A percentile compares a stretch with the other conserved stretches of the same genome.
Conservation (phyloP, 2,888 invertebrate genomes). For the Oithona nana region DNA sequence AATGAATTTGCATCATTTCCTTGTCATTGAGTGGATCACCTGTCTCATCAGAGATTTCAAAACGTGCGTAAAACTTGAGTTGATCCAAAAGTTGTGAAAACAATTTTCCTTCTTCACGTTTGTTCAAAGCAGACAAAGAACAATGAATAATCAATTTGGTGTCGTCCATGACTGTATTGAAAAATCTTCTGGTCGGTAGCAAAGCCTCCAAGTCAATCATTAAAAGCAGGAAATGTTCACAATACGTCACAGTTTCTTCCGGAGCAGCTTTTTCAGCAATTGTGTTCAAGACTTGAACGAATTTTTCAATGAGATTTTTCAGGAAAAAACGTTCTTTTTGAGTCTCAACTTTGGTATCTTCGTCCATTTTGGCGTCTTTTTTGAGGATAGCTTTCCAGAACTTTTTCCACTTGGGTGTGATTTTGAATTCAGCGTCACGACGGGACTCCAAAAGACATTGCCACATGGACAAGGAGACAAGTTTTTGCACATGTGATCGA, state of each 20-base stretch:
- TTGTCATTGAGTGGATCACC: slow-evolving; percentile 83
- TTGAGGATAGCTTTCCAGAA: slow-evolving; percentile 77
- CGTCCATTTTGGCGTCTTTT: slow-evolving; percentile 37
- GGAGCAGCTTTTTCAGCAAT: slow-evolving; percentile 21
- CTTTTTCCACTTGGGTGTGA: slow-evolving; percentile 71
- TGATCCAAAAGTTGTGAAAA: slow-evolving; percentile 40
- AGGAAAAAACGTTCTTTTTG: slow-evolving; percentile 74
- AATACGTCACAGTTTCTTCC: slow-evolving; percentile 46
- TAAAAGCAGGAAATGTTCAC: slow-evolving; percentile 86
- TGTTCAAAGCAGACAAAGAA: slow-evolving; percentile 52
- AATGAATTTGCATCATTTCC: slow-evolving; percentile 83
- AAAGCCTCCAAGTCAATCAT: slow-evolving; percentile 89
- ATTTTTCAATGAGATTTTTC: slow-evolving; percentile 49
- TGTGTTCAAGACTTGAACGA: background rate
- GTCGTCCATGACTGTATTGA: slow-evolving; percentile 88
- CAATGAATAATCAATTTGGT: slow-evolving; percentile 79
- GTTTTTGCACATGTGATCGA: slow-evolving; percentile 67
- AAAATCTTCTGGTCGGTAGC: slow-evolving; percentile 83
- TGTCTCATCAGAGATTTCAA: slow-evolving; percentile 91
- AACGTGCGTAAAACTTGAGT: slow-evolving; percentile 85
- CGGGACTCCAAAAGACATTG: slow-evolving; percentile 51
- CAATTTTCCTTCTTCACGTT: slow-evolving; percentile 62
- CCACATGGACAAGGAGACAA: slow-evolving; percentile 90
- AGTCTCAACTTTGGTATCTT: slow-evolving; percentile 26
- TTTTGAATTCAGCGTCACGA: slow-evolving; percentile 21